Percentiles rank a stretch among this genome's conserved stretches.
These are phyloP conservation scores for Philypnodon macrostomus DNA, from an alignment of 2,797 vertebrate genomes.

Conservation along the genomic window DNA sequence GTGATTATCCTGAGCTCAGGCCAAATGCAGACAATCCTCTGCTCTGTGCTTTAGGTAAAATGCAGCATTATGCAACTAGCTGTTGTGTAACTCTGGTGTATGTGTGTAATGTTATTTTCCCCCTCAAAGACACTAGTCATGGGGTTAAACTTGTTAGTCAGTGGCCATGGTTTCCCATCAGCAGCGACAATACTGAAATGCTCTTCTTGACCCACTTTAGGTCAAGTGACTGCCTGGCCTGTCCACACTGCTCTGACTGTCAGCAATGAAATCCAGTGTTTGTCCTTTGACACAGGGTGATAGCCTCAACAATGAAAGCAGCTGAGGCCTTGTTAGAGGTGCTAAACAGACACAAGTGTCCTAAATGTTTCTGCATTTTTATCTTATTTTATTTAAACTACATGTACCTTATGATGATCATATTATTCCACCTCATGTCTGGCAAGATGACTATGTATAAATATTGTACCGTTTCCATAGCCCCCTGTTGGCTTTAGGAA, in stretches of 20 bases:
- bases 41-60: slow-evolving; percentile 43
- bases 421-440: too few relatives aligned
- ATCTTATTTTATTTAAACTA: too few relatives aligned
- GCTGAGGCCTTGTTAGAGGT: slow-evolving; percentile 1
- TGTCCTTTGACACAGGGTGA: slow-evolving; percentile 22
- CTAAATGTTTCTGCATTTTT: too few relatives aligned
- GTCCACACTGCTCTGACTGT: slow-evolving; percentile 4
- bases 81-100: slow-evolving; percentile 66
- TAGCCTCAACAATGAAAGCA: slow-evolving; percentile 2
- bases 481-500: slow-evolving; percentile 2
- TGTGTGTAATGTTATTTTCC: slow-evolving; percentile 66
- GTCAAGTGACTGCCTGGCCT: slow-evolving; percentile 28
- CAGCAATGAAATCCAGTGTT: slow-evolving; percentile 24
- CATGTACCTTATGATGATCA: too few relatives aligned
- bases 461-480: not conserved
- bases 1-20: slow-evolving; percentile 21
- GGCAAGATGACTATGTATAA: too few relatives aligned
- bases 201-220: slow-evolving; percentile 25
- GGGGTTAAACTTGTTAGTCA: slow-evolving; percentile 62
- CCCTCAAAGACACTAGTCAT: slow-evolving; percentile 54
- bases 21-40: slow-evolving; percentile 48
- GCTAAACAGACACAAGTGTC: not conserved
- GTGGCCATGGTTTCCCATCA: slow-evolving; percentile 21
- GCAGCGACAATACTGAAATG: slow-evolving; percentile 23
- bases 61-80: slow-evolving; percentile 63